Conservation (phyloP, 2,888 invertebrate species). For the Liposcelis brunnea region DNA sequence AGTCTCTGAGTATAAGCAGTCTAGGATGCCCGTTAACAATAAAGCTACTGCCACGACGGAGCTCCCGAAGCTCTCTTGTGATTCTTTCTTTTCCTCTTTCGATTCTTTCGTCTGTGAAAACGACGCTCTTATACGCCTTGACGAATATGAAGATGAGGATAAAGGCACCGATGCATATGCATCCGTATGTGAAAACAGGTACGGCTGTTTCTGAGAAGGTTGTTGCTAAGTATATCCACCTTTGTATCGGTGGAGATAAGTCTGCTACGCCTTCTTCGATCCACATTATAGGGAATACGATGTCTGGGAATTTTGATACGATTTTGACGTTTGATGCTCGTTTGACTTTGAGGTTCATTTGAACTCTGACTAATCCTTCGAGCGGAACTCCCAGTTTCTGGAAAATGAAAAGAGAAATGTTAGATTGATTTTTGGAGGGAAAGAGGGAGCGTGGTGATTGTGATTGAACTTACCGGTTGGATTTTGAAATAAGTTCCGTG, state of each 20-base stretch:
- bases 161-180: constrained; percentile 48
- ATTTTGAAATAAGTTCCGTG: constrained; percentile 71
- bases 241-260: constrained; percentile 56
- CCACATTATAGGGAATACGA: constrained; percentile 78
- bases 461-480: constrained; percentile 48
- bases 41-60: constrained; percentile 45
- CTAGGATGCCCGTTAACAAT: constrained; percentile 40
- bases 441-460: not conserved
- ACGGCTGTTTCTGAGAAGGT: constrained; percentile 55
- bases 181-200: constrained; percentile 51
- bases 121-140: constrained; percentile 54
- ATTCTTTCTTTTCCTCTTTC: constrained; percentile 49
- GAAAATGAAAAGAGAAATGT: constrained; percentile 18
- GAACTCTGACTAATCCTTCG: constrained; percentile 64
- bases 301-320: constrained; percentile 59
- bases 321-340: constrained; percentile 50
- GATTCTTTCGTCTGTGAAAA: constrained; percentile 53
- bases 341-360: constrained; percentile 64
- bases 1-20: constrained; percentile 38
- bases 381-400: constrained; percentile 74
- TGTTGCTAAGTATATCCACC: constrained; percentile 66
- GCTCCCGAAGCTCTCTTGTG: constrained; percentile 25
- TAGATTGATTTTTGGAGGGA: not conserved
- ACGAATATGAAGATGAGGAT: constrained; percentile 48
- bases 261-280: constrained; percentile 73